phyloP scores from a whole-genome alignment of 2,888 invertebrate species.

The Heliconius ismenius region DNA sequence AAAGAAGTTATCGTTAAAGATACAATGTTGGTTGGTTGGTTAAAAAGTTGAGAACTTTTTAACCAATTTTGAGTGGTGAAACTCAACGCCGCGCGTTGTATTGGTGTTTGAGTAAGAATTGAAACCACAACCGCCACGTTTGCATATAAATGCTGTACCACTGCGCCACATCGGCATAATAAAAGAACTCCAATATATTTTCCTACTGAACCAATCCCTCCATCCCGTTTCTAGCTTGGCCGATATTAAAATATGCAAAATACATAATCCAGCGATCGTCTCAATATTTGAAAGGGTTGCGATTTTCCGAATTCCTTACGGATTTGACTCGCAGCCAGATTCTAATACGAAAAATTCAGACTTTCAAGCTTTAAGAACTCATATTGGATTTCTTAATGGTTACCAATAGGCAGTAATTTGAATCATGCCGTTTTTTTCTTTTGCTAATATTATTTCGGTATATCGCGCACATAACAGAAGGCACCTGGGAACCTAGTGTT shows the following conservation, averaged over 20 bases:
- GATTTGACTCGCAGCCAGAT: conserved; percentile 21
- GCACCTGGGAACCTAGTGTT: too few species aligned
- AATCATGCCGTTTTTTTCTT: too few species aligned
- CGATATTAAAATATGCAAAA: conserved; percentile 10
- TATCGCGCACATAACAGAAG: too few species aligned
- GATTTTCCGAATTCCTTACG: conserved; percentile 28
- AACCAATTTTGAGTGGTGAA: neutral
- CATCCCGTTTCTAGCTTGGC: neutral
- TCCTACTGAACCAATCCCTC: neutral
- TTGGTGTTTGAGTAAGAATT: neutral
- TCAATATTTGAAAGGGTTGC: conserved; percentile 21
- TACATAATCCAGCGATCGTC: conserved; percentile 18
- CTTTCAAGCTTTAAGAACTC: neutral
- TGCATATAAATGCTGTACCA: neutral
- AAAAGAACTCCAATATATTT: neutral
- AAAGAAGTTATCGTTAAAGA: too few species aligned
- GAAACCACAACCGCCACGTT: neutral
- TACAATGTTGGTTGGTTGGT: too few species aligned
- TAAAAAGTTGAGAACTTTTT: too few species aligned
- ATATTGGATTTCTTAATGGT: conserved; percentile 11
- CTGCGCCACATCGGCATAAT: neutral
- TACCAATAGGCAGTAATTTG: too few species aligned
- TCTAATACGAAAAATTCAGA: conserved; percentile 5
- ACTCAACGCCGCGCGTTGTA: neutral
- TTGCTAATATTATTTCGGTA: too few species aligned